These are phyloP conservation scores for Heliocidaris tuberculata DNA, from an alignment of 35 echinoderm and acorn worm genomes.

Conservation along the genomic window DNA sequence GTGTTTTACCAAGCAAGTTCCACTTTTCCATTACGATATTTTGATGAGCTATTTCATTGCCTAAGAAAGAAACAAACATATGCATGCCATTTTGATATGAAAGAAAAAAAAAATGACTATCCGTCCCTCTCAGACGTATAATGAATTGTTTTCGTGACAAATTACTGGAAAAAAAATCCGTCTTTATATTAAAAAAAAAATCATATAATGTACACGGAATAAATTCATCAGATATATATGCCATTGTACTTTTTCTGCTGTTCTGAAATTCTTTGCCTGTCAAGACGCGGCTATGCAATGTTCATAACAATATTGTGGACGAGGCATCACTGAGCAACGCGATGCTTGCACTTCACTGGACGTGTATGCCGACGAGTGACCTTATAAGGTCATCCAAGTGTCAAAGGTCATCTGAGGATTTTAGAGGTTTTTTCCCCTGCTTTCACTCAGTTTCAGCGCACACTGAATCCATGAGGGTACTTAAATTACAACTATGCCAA, in stretches of 20 bases:
- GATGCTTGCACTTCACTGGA: constrained; percentile 29
- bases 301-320: not conserved
- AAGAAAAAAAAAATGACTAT: not conserved
- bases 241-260: not conserved
- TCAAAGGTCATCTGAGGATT: constrained; percentile 22
- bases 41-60: no score
- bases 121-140: not conserved
- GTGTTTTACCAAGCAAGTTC: no score
- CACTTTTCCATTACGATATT: no score
- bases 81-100: not conserved
- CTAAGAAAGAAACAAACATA: not conserved
- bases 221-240: not conserved
- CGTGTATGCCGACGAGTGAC: constrained; percentile 21
- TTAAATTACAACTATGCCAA: constrained; percentile 34
- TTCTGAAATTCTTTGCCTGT: not conserved
- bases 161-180: not conserved
- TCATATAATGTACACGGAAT: not conserved
- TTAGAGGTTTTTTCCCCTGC: not conserved
- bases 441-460: not conserved
- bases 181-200: not conserved
- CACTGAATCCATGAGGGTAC: constrained; percentile 9
- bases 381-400: not conserved
- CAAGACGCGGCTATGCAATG: not conserved
- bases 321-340: not conserved
- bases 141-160: not conserved